Evolutionary conservation across 53 echinoderm and acorn worm species (phyloP).

Genomic region (Pentamera pediparva): DNA sequence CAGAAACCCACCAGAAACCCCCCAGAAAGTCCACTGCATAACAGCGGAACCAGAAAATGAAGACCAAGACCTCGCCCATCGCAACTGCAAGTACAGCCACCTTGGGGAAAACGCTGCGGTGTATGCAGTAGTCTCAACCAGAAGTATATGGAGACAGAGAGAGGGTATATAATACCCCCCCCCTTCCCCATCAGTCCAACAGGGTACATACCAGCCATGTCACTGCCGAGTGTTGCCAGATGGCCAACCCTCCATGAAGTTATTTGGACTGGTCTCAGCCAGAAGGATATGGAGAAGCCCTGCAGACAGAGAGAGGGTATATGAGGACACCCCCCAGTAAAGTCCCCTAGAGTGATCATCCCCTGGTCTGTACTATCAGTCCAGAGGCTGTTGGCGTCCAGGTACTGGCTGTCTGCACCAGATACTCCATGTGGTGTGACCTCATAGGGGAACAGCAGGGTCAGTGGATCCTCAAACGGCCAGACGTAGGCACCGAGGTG

Average conservation of each 20-base stretch:
- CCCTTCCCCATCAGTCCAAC: no score
- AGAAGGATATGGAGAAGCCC: constrained; percentile 67
- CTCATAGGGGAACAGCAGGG: constrained; percentile 31
- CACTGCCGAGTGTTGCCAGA: constrained; percentile 58
- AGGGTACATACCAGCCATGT: constrained; percentile 50
- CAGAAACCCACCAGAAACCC: no score
- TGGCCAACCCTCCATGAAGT: not conserved
- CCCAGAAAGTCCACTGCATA: no score
- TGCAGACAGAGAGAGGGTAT: constrained; percentile 55
- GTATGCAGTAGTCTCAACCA: no score
- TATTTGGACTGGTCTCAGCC: constrained; percentile 50
- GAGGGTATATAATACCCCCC: no score
- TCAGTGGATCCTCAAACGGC: constrained; percentile 63
- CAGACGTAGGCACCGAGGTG: constrained; percentile 53
- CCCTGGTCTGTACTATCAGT: constrained; percentile 50
- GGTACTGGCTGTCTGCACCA: constrained; percentile 31
- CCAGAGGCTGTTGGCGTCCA: constrained; percentile 41
- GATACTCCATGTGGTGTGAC: constrained; percentile 30
- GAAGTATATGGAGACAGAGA: no score
- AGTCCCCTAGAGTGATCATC: constrained; percentile 53
- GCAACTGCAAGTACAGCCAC: no score
- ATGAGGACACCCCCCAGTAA: constrained; percentile 50
- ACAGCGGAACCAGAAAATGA: no score
- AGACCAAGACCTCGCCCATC: no score
- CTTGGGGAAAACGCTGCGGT: no score